These are phyloP conservation scores for Melipona quadrifasciata DNA, from an alignment of 1,140 invertebrate species.

Conservation along the genomic window DNA sequence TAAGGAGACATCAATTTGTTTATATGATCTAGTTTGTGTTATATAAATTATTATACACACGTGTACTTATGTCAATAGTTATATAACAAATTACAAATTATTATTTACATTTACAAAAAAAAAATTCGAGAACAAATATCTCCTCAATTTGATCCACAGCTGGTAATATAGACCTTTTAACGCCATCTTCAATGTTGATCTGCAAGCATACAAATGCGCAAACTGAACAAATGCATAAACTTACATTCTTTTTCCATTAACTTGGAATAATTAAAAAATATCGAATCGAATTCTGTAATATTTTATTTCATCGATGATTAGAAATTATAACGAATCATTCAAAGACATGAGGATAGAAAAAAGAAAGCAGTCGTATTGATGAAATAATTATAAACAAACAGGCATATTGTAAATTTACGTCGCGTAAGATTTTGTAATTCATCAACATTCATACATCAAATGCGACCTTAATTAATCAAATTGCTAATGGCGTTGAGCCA, in stretches of 20 bases:
- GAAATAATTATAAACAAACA: conserved; percentile 22
- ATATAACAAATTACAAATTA: background rate
- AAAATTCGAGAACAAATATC: background rate
- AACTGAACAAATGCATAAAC: background rate
- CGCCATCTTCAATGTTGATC: conserved; percentile 29
- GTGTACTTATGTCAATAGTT: background rate
- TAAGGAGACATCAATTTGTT: background rate
- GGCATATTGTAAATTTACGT: background rate
- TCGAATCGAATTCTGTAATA: background rate
- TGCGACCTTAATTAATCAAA: conserved; percentile 69
- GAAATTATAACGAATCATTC: background rate
- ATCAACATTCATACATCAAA: conserved; percentile 22
- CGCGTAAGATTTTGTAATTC: conserved; percentile 3
- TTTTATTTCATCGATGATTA: background rate
- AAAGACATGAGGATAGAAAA: background rate
- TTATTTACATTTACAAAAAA: background rate
- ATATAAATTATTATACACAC: background rate
- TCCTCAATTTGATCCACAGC: conserved; percentile 3
- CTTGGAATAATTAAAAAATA: background rate
- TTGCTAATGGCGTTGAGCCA: conserved; percentile 62
- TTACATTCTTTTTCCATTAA: background rate
- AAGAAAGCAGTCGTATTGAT: conserved; percentile 1
- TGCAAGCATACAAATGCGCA: background rate
- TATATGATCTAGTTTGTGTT: background rate
- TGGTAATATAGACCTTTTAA: conserved; percentile 5